Conservation (phyloP, 2,113 vertebrate genomes). For the Alces alces region DNA sequence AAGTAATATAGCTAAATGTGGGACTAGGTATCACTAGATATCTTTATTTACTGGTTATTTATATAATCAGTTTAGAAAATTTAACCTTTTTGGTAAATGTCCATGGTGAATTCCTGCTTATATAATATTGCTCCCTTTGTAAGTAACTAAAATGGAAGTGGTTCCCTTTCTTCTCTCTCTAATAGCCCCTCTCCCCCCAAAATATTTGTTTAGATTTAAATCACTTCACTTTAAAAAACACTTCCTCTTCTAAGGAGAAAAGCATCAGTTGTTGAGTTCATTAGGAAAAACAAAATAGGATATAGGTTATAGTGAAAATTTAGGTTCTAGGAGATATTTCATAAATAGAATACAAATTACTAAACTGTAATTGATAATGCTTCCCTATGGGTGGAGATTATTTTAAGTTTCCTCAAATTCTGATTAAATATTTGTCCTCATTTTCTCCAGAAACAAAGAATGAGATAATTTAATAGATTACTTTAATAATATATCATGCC, state of each 20-base stretch:
- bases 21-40: not conserved
- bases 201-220: not conserved
- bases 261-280: not conserved
- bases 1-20: not conserved
- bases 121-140: not conserved
- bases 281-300: not conserved
- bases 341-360: not conserved
- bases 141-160: not conserved
- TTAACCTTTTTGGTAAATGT: not conserved
- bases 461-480: not conserved
- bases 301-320: not conserved
- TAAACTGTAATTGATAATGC: not conserved
- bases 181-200: not conserved
- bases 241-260: not conserved
- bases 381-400: not conserved
- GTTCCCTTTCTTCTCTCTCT: not conserved
- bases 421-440: not conserved
- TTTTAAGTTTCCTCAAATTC: not conserved
- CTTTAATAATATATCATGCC: not conserved
- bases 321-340: not conserved
- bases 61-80: not conserved
- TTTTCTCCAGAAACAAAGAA: not conserved
- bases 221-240: not conserved
- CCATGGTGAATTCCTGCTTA: not conserved
- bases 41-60: conserved; percentile 7